Conservation (phyloP, 2,888 invertebrate genomes). For the Pandemis heparana region DNA sequence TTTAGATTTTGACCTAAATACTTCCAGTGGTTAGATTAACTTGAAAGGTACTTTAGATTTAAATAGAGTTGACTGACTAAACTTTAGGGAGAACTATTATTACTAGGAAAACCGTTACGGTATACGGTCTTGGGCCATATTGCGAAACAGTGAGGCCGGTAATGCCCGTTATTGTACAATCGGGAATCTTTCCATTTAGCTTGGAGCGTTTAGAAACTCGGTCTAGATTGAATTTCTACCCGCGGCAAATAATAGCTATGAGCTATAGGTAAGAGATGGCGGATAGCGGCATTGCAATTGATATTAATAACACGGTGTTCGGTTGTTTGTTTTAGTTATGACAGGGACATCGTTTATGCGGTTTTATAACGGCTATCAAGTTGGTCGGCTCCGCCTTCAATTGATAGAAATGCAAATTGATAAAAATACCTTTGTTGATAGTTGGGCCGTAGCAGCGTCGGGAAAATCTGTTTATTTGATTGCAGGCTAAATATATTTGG, state of each 20-base stretch:
- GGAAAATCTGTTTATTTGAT: neutral
- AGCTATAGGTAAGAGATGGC: slow-evolving; percentile 35
- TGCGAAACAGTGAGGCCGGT: slow-evolving; percentile 48
- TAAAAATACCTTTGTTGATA: no score
- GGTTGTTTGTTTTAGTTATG: slow-evolving; percentile 37
- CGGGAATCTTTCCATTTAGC: slow-evolving; percentile 53
- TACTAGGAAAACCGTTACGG: slow-evolving; percentile 12
- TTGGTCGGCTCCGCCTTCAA: neutral
- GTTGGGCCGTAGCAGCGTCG: neutral
- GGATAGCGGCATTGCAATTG: slow-evolving; percentile 38
- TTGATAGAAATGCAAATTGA: slow-evolving; percentile 4
- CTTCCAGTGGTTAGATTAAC: no score
- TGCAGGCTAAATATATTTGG: neutral
- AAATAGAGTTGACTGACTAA: neutral
- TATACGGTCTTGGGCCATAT: slow-evolving; percentile 45
- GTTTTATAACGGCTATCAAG: neutral
- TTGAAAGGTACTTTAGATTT: no score
- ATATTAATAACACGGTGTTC: slow-evolving; percentile 39
- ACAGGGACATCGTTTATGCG: slow-evolving; percentile 12
- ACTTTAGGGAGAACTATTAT: neutral
- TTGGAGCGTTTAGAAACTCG: slow-evolving; percentile 66
- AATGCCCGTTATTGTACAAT: slow-evolving; percentile 54
- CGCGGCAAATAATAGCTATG: slow-evolving; percentile 48
- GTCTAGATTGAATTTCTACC: slow-evolving; percentile 67
- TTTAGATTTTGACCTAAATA: no score